These are phyloP conservation scores for Sebastes schlegelii DNA, from an alignment of 2,113 vertebrate genomes.

Conservation along the genomic window DNA sequence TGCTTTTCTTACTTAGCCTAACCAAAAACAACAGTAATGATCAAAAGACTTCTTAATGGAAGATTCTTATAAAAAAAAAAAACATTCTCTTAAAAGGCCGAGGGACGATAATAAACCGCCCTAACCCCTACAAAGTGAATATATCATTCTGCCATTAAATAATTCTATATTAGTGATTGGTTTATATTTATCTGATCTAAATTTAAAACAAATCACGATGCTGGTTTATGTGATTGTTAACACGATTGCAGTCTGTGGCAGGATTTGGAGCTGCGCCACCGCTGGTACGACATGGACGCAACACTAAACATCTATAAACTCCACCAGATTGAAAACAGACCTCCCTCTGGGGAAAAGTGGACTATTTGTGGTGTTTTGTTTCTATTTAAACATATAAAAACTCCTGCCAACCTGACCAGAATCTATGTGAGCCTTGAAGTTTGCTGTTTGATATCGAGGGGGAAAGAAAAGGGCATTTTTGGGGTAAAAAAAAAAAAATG, in stretches of 20 bases:
- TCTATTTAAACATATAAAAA: constrained; percentile 51
- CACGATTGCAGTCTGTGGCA: constrained; percentile 8
- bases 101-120: constrained; percentile 40
- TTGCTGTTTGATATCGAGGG: neutral
- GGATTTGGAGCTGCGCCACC: constrained; percentile 20
- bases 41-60: constrained; percentile 62
- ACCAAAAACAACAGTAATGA: constrained; percentile 69
- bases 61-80: constrained; percentile 15
- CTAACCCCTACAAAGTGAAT: constrained; percentile 22
- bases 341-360: constrained; percentile 21
- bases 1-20: constrained; percentile 62
- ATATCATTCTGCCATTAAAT: constrained; percentile 25
- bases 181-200: constrained; percentile 35
- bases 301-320: constrained; percentile 34
- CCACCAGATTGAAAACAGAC: constrained; percentile 55
- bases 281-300: constrained; percentile 17
- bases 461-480: constrained; percentile 1
- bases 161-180: constrained; percentile 9
- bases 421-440: constrained; percentile 29
- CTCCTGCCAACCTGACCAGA: constrained; percentile 30
- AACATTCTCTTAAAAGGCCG: constrained; percentile 2
- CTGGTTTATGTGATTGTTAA: constrained; percentile 41
- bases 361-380: constrained; percentile 51
- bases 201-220: constrained; percentile 36
- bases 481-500: constrained; percentile 26